These are phyloP conservation scores for Picathartes gymnocephalus DNA, from an alignment of 2,113 vertebrate species.

Conservation along the genomic window DNA sequence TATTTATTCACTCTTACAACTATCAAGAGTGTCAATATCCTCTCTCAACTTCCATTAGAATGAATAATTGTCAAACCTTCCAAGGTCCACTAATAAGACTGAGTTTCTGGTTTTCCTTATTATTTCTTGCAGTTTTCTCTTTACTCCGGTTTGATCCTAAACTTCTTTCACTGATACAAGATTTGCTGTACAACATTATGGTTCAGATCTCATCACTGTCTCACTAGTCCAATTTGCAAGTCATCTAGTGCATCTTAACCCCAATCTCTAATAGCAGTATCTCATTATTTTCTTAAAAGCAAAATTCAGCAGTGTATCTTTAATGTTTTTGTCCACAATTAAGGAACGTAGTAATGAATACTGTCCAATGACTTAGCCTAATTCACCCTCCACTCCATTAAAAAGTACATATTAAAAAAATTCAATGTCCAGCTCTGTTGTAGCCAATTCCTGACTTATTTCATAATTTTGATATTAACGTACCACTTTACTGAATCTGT, in stretches of 20 bases:
- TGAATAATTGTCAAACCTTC: background rate
- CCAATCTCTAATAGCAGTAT: background rate
- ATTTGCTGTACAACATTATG: background rate
- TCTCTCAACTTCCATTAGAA: background rate
- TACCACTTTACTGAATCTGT: background rate
- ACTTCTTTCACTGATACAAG: background rate
- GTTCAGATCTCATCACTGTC: background rate
- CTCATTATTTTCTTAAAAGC: background rate
- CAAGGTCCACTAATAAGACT: background rate
- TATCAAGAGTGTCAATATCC: background rate
- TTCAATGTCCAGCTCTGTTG: background rate
- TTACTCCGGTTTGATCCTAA: background rate
- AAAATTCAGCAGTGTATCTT: background rate
- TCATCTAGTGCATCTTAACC: background rate
- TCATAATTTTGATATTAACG: background rate
- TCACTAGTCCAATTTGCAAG: background rate
- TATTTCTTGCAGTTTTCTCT: background rate
- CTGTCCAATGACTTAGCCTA: background rate
- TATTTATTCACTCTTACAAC: background rate
- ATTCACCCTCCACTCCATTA: background rate
- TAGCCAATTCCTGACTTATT: background rate
- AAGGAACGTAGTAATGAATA: background rate
- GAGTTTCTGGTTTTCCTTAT: background rate
- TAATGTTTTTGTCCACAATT: background rate
- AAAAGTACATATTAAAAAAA: background rate